Conservation (phyloP, 2,888 invertebrate genomes). For the Leptinotarsa rubiginosa region DNA sequence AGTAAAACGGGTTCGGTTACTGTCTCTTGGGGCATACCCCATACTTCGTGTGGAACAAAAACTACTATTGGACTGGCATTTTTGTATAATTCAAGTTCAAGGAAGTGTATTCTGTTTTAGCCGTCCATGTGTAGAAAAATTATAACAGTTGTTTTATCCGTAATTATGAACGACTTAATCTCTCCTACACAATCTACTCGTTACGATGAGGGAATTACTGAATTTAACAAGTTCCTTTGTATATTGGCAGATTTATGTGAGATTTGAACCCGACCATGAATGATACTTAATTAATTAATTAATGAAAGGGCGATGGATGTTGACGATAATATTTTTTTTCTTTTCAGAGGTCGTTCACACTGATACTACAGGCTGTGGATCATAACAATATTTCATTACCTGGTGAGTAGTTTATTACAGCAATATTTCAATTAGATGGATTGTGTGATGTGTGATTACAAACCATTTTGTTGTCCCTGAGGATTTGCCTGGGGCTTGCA, state of each 20-base stretch:
- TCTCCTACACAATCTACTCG: conserved; percentile 21
- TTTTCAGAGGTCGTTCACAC: conserved; percentile 91
- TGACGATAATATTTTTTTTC: conserved; percentile 53
- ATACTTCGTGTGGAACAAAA: not conserved
- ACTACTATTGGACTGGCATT: not conserved
- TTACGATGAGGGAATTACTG: conserved; percentile 21
- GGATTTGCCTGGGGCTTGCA: not conserved
- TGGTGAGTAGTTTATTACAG: conserved; percentile 69
- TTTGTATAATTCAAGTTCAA: not conserved
- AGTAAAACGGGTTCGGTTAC: too few relatives aligned
- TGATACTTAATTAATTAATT: conserved; percentile 36
- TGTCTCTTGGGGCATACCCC: too few relatives aligned
- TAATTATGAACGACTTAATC: conserved; percentile 9
- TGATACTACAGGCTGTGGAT: conserved; percentile 92
- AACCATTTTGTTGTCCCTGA: not conserved
- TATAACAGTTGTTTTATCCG: not conserved
- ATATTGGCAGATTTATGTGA: conserved; percentile 39
- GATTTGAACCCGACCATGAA: conserved; percentile 20
- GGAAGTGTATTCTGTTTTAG: not conserved
- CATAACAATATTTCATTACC: conserved; percentile 80
- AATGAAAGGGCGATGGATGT: conserved; percentile 27
- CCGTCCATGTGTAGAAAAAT: not conserved
- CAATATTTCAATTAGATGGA: not conserved
- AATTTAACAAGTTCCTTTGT: conserved; percentile 31
- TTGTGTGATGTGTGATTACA: not conserved